Evolutionary conservation across 2,113 vertebrate genomes (phyloP).

Genomic region (Pimephales promelas): DNA sequence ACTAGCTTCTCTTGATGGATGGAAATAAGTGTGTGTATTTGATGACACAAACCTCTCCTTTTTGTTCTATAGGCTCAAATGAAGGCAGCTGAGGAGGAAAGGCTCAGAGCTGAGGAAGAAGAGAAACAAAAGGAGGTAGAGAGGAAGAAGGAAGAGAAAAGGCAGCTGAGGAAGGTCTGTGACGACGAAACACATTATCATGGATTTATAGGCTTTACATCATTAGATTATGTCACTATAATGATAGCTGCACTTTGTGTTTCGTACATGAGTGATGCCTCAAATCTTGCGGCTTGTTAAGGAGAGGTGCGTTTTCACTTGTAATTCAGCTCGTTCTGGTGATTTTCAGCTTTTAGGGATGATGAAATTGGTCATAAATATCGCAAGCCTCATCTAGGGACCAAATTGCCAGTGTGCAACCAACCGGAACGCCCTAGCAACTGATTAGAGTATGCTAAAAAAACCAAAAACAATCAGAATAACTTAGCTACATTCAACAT

Average conservation of each 20-base stretch:
- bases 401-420: background rate
- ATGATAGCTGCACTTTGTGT: background rate
- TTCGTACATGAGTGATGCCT: background rate
- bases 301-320: background rate
- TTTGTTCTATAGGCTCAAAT: constrained; percentile 77
- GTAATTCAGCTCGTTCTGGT: background rate
- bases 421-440: background rate
- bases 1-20: background rate
- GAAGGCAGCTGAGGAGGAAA: constrained; percentile 84
- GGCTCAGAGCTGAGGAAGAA: constrained; percentile 77
- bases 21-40: background rate
- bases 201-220: background rate
- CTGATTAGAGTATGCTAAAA: background rate
- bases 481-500: background rate
- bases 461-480: background rate
- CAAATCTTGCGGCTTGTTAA: background rate
- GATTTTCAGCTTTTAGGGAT: background rate
- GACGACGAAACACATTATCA: background rate
- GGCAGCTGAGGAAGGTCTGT: constrained; percentile 78
- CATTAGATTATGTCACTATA: background rate
- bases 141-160: constrained; percentile 81
- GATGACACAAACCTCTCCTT: background rate
- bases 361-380: background rate
- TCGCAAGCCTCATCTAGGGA: background rate
- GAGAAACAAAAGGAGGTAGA: constrained; percentile 78